Evolutionary conservation across 2,113 vertebrate species (phyloP), one percentile per base, ranked within the genome.

Genomic region (Oncorhynchus nerka): DNA sequence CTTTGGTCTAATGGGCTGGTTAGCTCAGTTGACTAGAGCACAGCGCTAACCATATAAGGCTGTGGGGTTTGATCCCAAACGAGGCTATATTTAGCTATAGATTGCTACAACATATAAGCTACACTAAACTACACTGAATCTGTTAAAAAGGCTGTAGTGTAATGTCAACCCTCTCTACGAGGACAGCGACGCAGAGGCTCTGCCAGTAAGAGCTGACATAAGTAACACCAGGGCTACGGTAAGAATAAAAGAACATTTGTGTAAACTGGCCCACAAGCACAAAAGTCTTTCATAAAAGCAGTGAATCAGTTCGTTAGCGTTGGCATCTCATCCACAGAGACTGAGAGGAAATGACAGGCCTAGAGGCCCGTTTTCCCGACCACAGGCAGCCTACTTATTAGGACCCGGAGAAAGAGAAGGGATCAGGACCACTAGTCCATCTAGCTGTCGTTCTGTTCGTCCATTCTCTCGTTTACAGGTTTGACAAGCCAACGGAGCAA

Each of bases 301-400:
- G 66, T n/a, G 57, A 57, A 80, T 82, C 75, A 73, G 88, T 75
- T 45, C 9, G 39, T 45, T 83, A 88, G 81, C 79, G 6, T 67
- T 78, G 79, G 86, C 78, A 79, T 75, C 83, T 91, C 93, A 55
- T 90, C 90, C 74, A 91, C 82, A 83, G 89, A 90, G 91, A 72
- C 30, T 76, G 45, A 70, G 62, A 86, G 75, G 76, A 77, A 81
- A 83, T 83, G 71, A 76, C 91, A 86, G 75, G 74, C 75, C 84
- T 81, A 81, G 75, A 91, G 87, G 85, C 89, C 86, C 90, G 85
- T 83, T 87, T 87, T 92, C 87, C 92, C 94, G 13, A 76, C 92
- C 92, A 62, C n/a, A 62, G 91, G 82, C 79, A 90, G 92, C 87
- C 77, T 91, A 93, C 79, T 90, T 91, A 94, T 94, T 94, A 94